Conservation (phyloP, 2,888 invertebrate species). For the Amphimallon solstitiale region DNA sequence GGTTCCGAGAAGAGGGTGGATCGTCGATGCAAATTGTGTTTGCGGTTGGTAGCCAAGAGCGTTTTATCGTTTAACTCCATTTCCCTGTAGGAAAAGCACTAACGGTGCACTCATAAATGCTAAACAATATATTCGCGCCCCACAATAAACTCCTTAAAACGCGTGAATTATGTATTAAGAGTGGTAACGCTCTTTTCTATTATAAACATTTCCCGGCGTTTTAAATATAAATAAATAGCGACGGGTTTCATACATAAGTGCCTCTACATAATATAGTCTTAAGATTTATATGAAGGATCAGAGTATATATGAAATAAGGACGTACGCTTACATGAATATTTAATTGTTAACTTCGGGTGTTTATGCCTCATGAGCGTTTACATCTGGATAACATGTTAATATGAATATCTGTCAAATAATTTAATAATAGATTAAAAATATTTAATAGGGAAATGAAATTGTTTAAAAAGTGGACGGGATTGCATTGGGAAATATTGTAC, state of each 20-base stretch:
- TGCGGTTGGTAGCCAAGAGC: conserved; percentile 51
- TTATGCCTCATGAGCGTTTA: not conserved
- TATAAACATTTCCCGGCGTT: conserved; percentile 41
- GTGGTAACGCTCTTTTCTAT: conserved; percentile 42
- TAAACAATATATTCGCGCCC: conserved; percentile 51
- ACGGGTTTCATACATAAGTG: conserved; percentile 10
- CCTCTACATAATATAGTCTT: conserved; percentile 10
- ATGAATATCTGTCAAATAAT: too few species aligned
- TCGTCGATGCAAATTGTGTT: conserved; percentile 58
- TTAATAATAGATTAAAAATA: too few species aligned
- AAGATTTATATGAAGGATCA: conserved; percentile 2
- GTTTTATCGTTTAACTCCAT: conserved; percentile 57
- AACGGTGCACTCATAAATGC: conserved; percentile 52
- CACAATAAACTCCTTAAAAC: conserved; percentile 51
- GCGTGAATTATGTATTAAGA: conserved; percentile 51
- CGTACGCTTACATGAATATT: conserved; percentile 5
- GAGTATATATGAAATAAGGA: conserved; percentile 1
- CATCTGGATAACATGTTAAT: too few species aligned
- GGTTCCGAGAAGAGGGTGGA: conserved; percentile 39
- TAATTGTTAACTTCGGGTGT: not conserved
- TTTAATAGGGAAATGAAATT: too few species aligned
- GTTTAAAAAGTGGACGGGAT: too few species aligned
- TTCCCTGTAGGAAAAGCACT: conserved; percentile 51
- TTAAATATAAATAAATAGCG: conserved; percentile 37
- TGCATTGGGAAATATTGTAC: too few species aligned